Evolutionary conservation across 1,140 invertebrate species (phyloP), one percentile per base, ranked within the genome.

Genomic region (Zaprionus camerounensis): DNA sequence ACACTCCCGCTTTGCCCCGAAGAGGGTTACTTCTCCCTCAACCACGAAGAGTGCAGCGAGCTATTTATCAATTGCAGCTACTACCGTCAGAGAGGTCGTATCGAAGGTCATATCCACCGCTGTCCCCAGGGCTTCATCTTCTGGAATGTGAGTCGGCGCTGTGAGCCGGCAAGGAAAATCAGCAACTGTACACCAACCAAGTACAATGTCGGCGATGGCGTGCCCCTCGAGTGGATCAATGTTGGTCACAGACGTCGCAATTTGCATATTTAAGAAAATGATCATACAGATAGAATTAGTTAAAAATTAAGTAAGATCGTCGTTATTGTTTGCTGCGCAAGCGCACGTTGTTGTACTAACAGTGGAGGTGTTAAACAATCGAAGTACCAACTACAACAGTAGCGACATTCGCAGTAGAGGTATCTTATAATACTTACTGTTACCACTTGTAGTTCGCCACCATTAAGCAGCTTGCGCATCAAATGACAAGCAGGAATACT

Each of bases 101-200:
- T 97, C 73, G 94, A 95, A 85, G 96, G 96, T 9, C 95, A 95
- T 68, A 92, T 97, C 9, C 96, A 96, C 91, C 95, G 95, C 83
- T 97, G 97, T 93, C 97, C 97, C 1, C 92, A 95, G 88, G 95
- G 95, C 9, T 97, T 95, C 79, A 94, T 95, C 1, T 98, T 96
- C 82, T 97, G 96, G 95, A 94, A 95, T 41, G 94, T 96, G 1
- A 97, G 96, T 69, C 94, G 95, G 91, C 94, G 95, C 82, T 98
- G 97, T 81, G 96, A 97, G 93, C 88, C 82, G 3, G 58, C 78
- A 11, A 75, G 64, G 38, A 92, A 92, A 46, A 69, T 92, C 20
- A 55, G 58, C 46, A 88, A 76, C 63, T 92, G 92, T 75, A 74
- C 38, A 1, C 69, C 80, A 4, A 58, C 77, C 46, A 77, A 68